These are phyloP conservation scores for Nomada ruficornis DNA, from an alignment of 2,888 invertebrate species.

Conservation along the genomic window DNA sequence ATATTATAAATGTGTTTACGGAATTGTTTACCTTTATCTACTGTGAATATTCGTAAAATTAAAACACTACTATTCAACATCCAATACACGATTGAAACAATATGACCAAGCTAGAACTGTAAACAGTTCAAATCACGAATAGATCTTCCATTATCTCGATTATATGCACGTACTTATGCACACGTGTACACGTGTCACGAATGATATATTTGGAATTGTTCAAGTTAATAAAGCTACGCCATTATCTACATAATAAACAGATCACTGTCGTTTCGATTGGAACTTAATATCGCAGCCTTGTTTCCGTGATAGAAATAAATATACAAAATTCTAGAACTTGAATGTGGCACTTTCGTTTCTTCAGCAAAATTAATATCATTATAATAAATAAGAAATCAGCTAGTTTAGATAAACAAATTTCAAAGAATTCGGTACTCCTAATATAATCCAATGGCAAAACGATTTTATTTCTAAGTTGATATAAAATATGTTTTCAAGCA, in stretches of 20 bases:
- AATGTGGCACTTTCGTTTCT: background rate
- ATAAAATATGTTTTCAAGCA: background rate
- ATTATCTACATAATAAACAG: conserved; percentile 31
- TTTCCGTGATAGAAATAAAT: background rate
- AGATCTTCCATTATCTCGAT: conserved; percentile 25
- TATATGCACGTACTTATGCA: conserved; percentile 8
- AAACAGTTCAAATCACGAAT: conserved; percentile 25
- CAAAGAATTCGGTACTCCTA: too few species aligned
- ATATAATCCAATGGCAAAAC: too few species aligned
- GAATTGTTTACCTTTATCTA: background rate
- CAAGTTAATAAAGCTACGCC: conserved; percentile 21
- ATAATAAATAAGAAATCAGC: too few species aligned
- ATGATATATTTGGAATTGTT: conserved; percentile 18
- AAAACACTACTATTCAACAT: conserved; percentile 8
- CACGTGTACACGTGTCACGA: conserved; percentile 11
- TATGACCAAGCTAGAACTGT: conserved; percentile 29
- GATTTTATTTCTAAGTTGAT: background rate
- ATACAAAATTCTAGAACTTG: too few species aligned
- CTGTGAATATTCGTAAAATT: background rate
- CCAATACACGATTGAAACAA: conserved; percentile 15
- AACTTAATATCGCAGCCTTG: background rate
- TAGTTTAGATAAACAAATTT: too few species aligned
- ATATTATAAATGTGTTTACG: background rate
- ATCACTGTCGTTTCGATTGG: background rate
- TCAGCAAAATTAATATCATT: background rate